Conservation (phyloP, 2,888 invertebrate genomes). For the Tetropium fuscum region DNA sequence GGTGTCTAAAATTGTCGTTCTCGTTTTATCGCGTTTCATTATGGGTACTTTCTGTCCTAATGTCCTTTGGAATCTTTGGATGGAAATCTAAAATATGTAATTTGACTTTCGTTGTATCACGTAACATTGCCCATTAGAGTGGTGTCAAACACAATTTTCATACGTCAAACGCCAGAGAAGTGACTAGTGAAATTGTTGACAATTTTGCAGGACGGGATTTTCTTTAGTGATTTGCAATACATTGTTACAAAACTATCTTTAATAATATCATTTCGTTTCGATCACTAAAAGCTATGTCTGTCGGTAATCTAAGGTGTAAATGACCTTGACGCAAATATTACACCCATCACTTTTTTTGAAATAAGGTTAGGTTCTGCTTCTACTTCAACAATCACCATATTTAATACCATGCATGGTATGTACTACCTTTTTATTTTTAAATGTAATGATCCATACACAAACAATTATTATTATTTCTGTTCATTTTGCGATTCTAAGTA, state of each 20-base stretch:
- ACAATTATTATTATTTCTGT: too few relatives aligned
- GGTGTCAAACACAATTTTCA: slow-evolving; percentile 47
- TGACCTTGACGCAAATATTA: slow-evolving; percentile 65
- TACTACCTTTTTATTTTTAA: slow-evolving; percentile 52
- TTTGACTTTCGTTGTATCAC: slow-evolving; percentile 47
- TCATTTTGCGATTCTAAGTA: too few relatives aligned
- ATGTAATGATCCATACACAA: slow-evolving; percentile 40
- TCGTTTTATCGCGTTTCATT: slow-evolving; percentile 34
- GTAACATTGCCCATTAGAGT: slow-evolving; percentile 45
- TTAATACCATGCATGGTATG: slow-evolving; percentile 64
- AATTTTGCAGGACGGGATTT: slow-evolving; percentile 28
- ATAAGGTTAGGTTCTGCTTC: slow-evolving; percentile 63
- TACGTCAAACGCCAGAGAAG: slow-evolving; percentile 46
- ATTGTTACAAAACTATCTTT: slow-evolving; percentile 20
- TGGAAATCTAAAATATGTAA: slow-evolving; percentile 17
- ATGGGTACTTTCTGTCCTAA: slow-evolving; percentile 9
- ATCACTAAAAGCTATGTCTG: slow-evolving; percentile 32
- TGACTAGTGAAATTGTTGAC: slow-evolving; percentile 48
- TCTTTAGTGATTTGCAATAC: slow-evolving; percentile 12
- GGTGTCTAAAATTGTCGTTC: slow-evolving; percentile 54
- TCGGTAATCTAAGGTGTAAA: slow-evolving; percentile 51
- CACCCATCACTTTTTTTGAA: slow-evolving; percentile 65
- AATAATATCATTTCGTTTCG: slow-evolving; percentile 8
- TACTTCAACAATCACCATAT: slow-evolving; percentile 61
- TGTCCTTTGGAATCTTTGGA: slow-evolving; percentile 21